Base-by-base conservation (phyloP, 2,888 invertebrate species). In the Caenorhabditis sp. region DNA sequence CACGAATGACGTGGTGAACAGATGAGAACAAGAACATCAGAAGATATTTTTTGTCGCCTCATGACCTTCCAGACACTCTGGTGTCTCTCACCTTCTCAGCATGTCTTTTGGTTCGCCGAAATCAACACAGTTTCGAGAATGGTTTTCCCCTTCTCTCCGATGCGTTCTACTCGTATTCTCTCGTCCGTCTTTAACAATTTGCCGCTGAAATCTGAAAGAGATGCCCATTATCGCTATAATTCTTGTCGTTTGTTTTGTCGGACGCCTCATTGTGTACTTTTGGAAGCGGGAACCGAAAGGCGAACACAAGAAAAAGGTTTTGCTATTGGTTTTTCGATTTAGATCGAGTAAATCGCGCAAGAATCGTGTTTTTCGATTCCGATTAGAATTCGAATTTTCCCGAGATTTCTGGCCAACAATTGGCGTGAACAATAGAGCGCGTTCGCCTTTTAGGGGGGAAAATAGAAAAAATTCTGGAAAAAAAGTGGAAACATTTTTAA, bases 151-250 rank as follows among this genome's bases (percentile, higher is more conserved):
- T 24, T 22, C 39, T 41, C 26, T 41, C 20, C 46, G 48, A 61
- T 61, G 61, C 37, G 17, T 37, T 13, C 4, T 26, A 26, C 26
- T 43, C 7, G 1, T n/a, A n/a, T 26, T 26, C 37, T 35, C 11
- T 53, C 27, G n/a, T 55, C 45, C 63, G 45, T 30, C 66, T 41
- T 20, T 41, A 37, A 35, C 24, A 26, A 46, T 22, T 71, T 35
- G 37, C 22, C 24, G 37, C 27, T 5, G 46, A 48, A 37, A 59
- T 22, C 24, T 26, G 27, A 30, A 5, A 5, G 30, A 50, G 15
- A 27, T 72, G 72, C 72, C 72, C 2, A 72, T 72, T 26, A 72
- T 72, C 39, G 72, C 72, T 41, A 72, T 72, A 20, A 58, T 63
- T 58, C 63, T 72, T 7, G 56, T 58, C 26, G 56, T 58, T 45